These are phyloP conservation scores for Drosophila albomicans DNA, from an alignment of 1,140 invertebrate species.

Conservation along the genomic window DNA sequence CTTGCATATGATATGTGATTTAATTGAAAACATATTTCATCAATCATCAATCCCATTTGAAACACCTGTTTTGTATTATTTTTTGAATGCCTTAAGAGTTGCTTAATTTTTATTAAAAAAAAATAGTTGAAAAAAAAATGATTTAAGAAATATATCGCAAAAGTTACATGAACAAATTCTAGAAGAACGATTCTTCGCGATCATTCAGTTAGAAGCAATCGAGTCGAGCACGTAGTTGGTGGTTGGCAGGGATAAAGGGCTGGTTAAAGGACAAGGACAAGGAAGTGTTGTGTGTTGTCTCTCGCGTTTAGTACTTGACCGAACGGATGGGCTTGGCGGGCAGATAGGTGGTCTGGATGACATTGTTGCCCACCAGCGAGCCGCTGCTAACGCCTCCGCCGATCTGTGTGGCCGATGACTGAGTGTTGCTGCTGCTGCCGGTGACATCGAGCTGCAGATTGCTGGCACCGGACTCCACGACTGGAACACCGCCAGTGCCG, in stretches of 20 bases:
- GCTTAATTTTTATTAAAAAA: slow-evolving; percentile 78
- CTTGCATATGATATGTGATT: background rate
- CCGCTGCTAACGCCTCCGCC: background rate
- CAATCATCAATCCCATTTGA: background rate
- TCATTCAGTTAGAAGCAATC: slow-evolving; percentile 39
- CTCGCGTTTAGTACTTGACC: slow-evolving; percentile 49
- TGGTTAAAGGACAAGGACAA: background rate
- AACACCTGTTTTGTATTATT: slow-evolving; percentile 35
- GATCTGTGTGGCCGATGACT: slow-evolving; percentile 1
- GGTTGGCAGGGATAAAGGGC: background rate
- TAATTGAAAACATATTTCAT: too few species aligned
- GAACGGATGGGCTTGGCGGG: slow-evolving; percentile 65
- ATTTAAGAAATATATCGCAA: slow-evolving; percentile 38
- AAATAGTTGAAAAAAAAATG: slow-evolving; percentile 35
- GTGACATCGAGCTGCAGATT: slow-evolving; percentile 33
- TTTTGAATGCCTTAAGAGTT: slow-evolving; percentile 73
- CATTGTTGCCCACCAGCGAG: slow-evolving; percentile 54
- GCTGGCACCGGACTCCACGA: slow-evolving; percentile 14
- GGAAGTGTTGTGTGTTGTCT: background rate
- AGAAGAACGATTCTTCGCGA: slow-evolving; percentile 34
- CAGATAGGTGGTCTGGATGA: slow-evolving; percentile 81
- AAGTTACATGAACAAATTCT: slow-evolving; percentile 43
- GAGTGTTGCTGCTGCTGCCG: slow-evolving; percentile 27
- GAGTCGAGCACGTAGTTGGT: slow-evolving; percentile 16
- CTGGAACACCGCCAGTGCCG: slow-evolving; percentile 70